A percentile compares a stretch with the other conserved stretches of the same genome.
Conservation (phyloP, 2,113 vertebrate genomes). For the Paracanthobrama guichenoti region DNA sequence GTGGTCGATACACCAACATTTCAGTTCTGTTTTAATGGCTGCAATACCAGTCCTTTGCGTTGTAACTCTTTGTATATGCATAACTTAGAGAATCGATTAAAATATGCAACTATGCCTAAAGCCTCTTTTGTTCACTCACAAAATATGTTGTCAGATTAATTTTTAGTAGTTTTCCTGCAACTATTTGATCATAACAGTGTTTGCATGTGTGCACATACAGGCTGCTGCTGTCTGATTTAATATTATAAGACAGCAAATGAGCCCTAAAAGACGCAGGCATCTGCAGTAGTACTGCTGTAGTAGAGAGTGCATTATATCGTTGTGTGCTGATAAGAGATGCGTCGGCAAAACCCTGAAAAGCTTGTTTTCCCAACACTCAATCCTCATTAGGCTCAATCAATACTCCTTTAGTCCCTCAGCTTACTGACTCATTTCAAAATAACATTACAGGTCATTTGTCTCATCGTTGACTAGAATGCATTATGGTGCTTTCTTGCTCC, state of each 20-base stretch:
- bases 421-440: slow-evolving; percentile 98
- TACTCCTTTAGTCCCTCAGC: slow-evolving; percentile 95
- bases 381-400: slow-evolving; percentile 98
- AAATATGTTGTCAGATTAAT: background rate
- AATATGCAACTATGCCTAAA: background rate
- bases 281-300: slow-evolving; percentile 16
- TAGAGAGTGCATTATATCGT: background rate
- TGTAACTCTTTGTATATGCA: background rate
- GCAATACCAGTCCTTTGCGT: background rate
- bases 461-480: slow-evolving; percentile 89
- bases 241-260: slow-evolving; percentile 25
- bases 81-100: background rate
- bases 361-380: slow-evolving; percentile 92
- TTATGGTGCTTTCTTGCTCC: slow-evolving; percentile 77
- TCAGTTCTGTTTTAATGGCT: background rate
- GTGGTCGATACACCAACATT: background rate
- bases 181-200: background rate
- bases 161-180: background rate
- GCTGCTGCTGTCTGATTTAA: background rate
- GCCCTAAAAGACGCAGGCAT: background rate
- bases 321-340: slow-evolving; percentile 74
- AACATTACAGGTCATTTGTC: slow-evolving; percentile 97
- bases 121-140: background rate
- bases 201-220: background rate
- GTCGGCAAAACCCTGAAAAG: slow-evolving; percentile 79